Base-by-base conservation (phyloP, 2,888 invertebrate genomes). In the Nezara viridula region DNA sequence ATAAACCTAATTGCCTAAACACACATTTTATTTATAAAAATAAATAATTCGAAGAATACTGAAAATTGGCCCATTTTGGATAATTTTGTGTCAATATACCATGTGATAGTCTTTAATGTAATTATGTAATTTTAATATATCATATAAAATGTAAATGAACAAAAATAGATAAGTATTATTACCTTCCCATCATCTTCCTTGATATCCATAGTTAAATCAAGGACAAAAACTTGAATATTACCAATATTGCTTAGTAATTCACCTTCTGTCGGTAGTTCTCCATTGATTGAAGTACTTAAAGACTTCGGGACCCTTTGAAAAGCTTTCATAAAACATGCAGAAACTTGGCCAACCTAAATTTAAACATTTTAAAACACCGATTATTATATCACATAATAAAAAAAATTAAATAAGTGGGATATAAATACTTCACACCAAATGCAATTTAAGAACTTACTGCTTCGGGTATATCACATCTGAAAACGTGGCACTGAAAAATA, bases 401-500 rank as follows among this genome's bases (percentile, higher is more conserved):
- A 40, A 77, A 12, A 77, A 60, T 14, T 27, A 60, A 27, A 60
- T 60, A 14, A 27, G 12, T 27, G 5, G 3, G 3, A 4, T 16
- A 47, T n/a, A 3, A 40, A 47, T 1, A 12, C 1, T 32, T n/a
- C 2, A 60, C 5, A 5, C 27, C 5, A n/a, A 40, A 16, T 3
- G 4, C 37, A n/a, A 81, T 52, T 52, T 52, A n/a, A 47, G 9
- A 86, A 93, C 95, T 95, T 92, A 98, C 98, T 60, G 98, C 98
- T 93, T 98, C 98, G 49, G 97, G 96, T 92, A 98, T 97, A 93
- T 98, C 97, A 93, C 98, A 99, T 90, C 98, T 95, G 94, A 99
- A 99, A 86, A 98, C 98, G 94, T 99, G 99, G 94, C 99, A 99
- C 93, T 98, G 97, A 93, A 98, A 98, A 90, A 98, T 96, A 86